Base-by-base conservation (phyloP, 2,797 vertebrate species). In the Acrossocheilus fasciatus region DNA sequence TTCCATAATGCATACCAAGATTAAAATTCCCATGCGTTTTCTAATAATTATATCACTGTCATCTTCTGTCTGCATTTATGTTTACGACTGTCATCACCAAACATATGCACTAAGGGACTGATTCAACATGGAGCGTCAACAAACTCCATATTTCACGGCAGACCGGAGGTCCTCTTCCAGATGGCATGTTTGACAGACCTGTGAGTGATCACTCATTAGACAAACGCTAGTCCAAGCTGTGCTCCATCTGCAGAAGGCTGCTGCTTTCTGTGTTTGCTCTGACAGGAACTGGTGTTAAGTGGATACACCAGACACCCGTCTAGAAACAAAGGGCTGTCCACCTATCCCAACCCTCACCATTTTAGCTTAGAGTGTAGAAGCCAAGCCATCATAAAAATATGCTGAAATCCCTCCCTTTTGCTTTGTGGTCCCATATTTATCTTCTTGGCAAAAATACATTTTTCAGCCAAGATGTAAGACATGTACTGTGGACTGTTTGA, bases 151-250 rank as follows among this genome's bases (percentile, higher is more conserved):
- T 43, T 70, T 54, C 73, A 87, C 14, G 0, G 75, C 45, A 59
- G 76, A 87, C 86, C 88, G 80, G 82, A 85, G 47, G 90, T 86
- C 90, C 85, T 85, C 80, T 77, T 92, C 88, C 94, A 95, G 92
- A 93, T 95, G 95, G 94, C 90, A 88, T 91, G 91, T 90, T 70
- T 91, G 93, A 90, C 92, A 89, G 88, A 87, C 88, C 84, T 91
- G 91, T 91, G 93, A 92, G 91, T 90, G 92, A 93, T 92, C 89
- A 80, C 89, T 95, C 93, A 94, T 95, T 94, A 92, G 91, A 94
- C 93, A 94, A 94, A 94, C 92, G 93, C 91, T 87, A 64, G 91
- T 90, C 93, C 92, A 88, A 91, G 92, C 92, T 92, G 91, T 90
- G 90, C 91, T 89, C 87, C 86, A 66, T 88, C 92, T 90, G 87